These are phyloP conservation scores for Pyrgilauda ruficollis DNA, from an alignment of 2,113 vertebrate species.

Conservation along the genomic window DNA sequence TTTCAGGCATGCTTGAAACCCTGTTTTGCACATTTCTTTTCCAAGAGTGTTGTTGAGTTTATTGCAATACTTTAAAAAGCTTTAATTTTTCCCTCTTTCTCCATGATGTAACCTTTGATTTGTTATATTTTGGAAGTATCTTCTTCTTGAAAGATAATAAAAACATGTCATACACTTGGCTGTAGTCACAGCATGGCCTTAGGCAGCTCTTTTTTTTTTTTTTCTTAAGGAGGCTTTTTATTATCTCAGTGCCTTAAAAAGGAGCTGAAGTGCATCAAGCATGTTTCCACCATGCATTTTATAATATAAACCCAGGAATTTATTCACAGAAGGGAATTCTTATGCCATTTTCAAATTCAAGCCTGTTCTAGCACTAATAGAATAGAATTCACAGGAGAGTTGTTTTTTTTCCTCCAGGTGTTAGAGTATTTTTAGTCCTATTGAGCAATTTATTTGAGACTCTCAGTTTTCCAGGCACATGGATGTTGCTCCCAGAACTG, in stretches of 20 bases:
- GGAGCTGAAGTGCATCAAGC: background rate
- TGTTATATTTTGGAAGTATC: background rate
- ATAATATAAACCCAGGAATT: background rate
- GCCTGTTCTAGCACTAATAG: background rate
- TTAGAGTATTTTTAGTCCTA: background rate
- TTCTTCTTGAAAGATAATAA: background rate
- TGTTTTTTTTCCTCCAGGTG: background rate
- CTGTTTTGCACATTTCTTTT: background rate
- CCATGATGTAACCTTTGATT: slow-evolving; percentile 2
- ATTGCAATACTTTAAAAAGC: background rate
- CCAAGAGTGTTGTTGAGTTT: background rate
- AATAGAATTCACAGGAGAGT: background rate
- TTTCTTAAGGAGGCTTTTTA: background rate
- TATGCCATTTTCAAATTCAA: background rate
- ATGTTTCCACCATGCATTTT: background rate
- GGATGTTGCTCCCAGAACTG: background rate
- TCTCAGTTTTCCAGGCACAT: background rate
- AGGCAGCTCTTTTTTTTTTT: background rate
- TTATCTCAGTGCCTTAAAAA: background rate
- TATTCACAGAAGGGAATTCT: background rate
- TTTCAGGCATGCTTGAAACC: background rate
- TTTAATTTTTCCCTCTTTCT: background rate
- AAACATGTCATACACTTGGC: background rate
- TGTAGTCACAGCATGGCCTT: background rate
- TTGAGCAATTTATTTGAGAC: background rate